A percentile compares a stretch with the other conserved stretches of the same genome.
phyloP scores from a whole-genome alignment of 53 echinoderm and acorn worm genomes.

The Henricia sp. region DNA sequence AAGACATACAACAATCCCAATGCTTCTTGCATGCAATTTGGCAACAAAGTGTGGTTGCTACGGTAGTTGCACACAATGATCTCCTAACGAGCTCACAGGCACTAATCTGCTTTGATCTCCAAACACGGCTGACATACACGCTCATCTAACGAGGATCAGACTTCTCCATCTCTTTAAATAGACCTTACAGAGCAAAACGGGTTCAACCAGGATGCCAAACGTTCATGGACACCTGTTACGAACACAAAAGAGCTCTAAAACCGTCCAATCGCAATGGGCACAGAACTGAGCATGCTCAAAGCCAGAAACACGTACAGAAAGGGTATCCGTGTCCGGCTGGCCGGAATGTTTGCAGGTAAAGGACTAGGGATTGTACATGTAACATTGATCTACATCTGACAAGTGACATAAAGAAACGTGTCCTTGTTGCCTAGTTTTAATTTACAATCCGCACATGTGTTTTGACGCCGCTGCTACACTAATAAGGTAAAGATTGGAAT shows the following conservation, averaged over 20 bases:
- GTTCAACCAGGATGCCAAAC: conserved; percentile 47
- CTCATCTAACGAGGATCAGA: conserved; percentile 15
- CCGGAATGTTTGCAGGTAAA: conserved; percentile 16
- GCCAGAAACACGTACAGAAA: background rate
- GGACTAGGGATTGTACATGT: background rate
- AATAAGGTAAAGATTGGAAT: conserved; percentile 53
- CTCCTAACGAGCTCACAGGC: background rate
- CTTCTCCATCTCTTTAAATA: conserved; percentile 29
- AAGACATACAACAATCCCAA: too few relatives aligned
- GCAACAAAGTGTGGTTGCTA: background rate
- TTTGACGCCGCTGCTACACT: background rate
- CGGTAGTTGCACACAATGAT: background rate
- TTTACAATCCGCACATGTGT: conserved; percentile 41
- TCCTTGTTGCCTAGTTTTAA: conserved; percentile 32
- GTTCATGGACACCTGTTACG: conserved; percentile 59
- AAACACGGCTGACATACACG: conserved; percentile 1
- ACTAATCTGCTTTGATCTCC: conserved; percentile 23
- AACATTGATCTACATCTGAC: conserved; percentile 35
- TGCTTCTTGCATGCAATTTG: background rate
- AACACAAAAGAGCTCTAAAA: background rate
- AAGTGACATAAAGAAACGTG: background rate
- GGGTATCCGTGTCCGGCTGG: background rate
- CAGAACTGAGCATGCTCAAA: conserved; percentile 48
- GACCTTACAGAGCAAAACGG: conserved; percentile 20
- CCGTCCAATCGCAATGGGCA: conserved; percentile 1